Base-by-base conservation (phyloP, 92 coral and sea anemone species). In the Muricea muricata region DNA sequence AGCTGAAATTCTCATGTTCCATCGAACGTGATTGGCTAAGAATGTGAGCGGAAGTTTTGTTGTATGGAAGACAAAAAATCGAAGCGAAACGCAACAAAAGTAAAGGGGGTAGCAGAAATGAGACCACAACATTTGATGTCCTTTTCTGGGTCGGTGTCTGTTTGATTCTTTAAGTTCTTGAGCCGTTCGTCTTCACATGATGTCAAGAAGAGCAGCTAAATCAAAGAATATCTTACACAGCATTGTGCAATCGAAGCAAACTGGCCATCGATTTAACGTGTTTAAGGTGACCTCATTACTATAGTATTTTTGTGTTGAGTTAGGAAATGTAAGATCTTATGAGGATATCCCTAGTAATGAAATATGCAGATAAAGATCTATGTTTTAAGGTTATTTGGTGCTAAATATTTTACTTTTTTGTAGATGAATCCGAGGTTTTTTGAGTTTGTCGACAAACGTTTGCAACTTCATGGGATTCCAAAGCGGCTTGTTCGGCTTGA, bases 381-480 rank as follows among this genome's bases (percentile, higher is more conserved):
- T 1, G 21, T 20, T 52, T 2, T 52, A 9, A 10, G 60, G 7
- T 52, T 52, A 9, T 18, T 52, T 6, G 18, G 18, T 23, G 2
- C 20, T 15, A 52, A 52, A 52, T 52, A 52, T 45, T 17, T 9
- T 52, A 42, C 57, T 73, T 81, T 61, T 15, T 78, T 54, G 14
- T 65, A 97, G 99, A 76, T 93, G 55, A 93, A 98, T 7, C 73
- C 81, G 57, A 90, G 75, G 30, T 97, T 97, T 83, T 79, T 97
- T 29, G 89, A 89, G 78, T 72, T 65, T 4, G 92, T 93, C 23
- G 99, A 97, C 90, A 90, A 89, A 14, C 93, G 98, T 25, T 83
- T 97, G 71, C 88, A 84, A 6, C 84, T 91, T 73, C 89, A 90
- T 70, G 94, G 86, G 50, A 90, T 97, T 35, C 98, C 99, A 25